A percentile compares a stretch with the other conserved stretches of the same genome.
phyloP scores from a whole-genome alignment of 2,888 invertebrate species.

The Dyspetes luteomarginatus region DNA sequence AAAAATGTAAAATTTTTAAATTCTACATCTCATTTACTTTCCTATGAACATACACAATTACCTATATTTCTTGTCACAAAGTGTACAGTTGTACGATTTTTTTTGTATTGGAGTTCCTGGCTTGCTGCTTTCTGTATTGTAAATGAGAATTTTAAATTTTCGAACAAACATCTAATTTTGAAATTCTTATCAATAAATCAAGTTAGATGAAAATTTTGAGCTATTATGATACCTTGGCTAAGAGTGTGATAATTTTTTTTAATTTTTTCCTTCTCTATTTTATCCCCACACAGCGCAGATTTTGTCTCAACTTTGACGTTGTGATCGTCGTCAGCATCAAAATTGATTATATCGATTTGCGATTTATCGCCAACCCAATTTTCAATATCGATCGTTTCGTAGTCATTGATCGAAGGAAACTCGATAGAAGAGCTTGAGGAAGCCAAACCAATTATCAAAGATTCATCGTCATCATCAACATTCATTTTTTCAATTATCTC shows the following conservation, averaged over 20 bases:
- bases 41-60: not conserved
- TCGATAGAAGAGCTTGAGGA: not conserved
- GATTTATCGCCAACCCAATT: not conserved
- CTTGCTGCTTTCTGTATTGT: not conserved
- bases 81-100: not conserved
- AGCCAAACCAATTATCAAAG: not conserved
- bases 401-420: not conserved
- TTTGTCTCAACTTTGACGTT: not conserved
- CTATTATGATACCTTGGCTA: not conserved
- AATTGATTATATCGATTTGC: not conserved
- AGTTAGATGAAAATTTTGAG: not conserved
- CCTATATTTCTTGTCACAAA: conserved; percentile 2
- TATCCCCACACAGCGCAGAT: not conserved
- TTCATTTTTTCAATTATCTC: not conserved
- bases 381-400: not conserved
- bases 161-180: not conserved
- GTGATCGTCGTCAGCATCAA: not conserved
- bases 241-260: not conserved
- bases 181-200: not conserved
- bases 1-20: not conserved
- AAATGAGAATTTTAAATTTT: not conserved
- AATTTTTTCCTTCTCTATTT: not conserved
- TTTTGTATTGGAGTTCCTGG: not conserved
- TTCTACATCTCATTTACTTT: not conserved
- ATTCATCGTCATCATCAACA: not conserved